Evolutionary conservation across 2,888 invertebrate species (phyloP).

Genomic region (Parnassius orleans): DNA sequence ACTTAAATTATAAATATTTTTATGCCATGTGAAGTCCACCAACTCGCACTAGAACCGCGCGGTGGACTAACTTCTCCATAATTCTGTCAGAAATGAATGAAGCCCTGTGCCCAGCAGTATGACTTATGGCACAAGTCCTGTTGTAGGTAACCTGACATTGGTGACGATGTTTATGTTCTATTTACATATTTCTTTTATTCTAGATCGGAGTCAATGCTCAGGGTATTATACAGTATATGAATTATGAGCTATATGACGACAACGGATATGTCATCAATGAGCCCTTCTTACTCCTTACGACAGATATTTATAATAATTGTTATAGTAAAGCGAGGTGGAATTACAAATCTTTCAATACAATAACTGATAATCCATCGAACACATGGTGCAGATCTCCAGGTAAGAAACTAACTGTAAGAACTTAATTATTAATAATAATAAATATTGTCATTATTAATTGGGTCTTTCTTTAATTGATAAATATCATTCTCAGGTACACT

Average conservation of each 20-base stretch:
- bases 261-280: conserved; percentile 78
- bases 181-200: background rate
- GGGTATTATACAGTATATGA: conserved; percentile 83
- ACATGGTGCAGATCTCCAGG: conserved; percentile 45
- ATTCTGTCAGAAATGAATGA: too few species aligned
- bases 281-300: conserved; percentile 33
- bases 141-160: too few species aligned
- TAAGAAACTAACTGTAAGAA: conserved; percentile 13
- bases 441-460: background rate
- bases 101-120: too few species aligned
- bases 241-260: conserved; percentile 69
- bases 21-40: too few species aligned
- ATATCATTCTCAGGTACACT: conserved; percentile 56
- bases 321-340: conserved; percentile 71
- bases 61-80: too few species aligned
- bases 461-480: background rate
- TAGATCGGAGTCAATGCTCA: conserved; percentile 71
- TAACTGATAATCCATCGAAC: conserved; percentile 42
- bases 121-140: too few species aligned
- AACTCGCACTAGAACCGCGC: too few species aligned
- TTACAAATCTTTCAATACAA: conserved; percentile 45
- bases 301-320: conserved; percentile 48
- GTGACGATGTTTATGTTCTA: too few species aligned
- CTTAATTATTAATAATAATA: background rate
- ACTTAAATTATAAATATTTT: too few species aligned